These are phyloP conservation scores for Hyperoplus lanceolatus DNA, from an alignment of 2,797 vertebrate species.

Conservation along the genomic window DNA sequence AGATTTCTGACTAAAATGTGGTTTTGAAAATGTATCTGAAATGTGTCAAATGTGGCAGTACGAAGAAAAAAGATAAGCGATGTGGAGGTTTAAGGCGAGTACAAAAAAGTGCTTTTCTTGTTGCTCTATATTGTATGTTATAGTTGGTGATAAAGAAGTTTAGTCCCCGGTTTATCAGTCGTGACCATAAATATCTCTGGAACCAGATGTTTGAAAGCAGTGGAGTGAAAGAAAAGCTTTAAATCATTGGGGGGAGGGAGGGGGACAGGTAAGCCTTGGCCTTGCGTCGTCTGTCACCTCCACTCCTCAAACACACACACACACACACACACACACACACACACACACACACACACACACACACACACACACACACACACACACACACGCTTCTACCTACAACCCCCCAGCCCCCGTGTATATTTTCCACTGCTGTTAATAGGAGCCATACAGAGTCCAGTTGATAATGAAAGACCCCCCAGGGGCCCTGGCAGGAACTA, in stretches of 20 bases:
- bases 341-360: not conserved
- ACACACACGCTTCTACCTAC: slow-evolving; percentile 19
- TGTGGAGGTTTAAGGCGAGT: slow-evolving; percentile 33
- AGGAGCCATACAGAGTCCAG: slow-evolving; percentile 66
- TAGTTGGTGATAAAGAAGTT: slow-evolving; percentile 39
- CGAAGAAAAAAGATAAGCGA: slow-evolving; percentile 40
- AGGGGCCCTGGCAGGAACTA: slow-evolving; percentile 72
- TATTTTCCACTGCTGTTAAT: slow-evolving; percentile 71
- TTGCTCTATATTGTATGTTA: not conserved
- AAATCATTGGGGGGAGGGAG: slow-evolving; percentile 48
- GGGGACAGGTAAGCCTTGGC: slow-evolving; percentile 54
- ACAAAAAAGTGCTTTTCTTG: slow-evolving; percentile 3
- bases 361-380: slow-evolving; percentile 28
- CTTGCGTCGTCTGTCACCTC: slow-evolving; percentile 31
- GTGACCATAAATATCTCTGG: slow-evolving; percentile 54
- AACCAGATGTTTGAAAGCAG: slow-evolving; percentile 68
- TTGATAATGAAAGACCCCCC: slow-evolving; percentile 78
- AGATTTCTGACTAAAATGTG: slow-evolving; percentile 31
- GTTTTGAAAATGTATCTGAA: slow-evolving; percentile 28
- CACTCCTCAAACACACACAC: slow-evolving; percentile 5
- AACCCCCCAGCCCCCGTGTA: slow-evolving; percentile 29
- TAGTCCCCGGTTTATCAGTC: slow-evolving; percentile 48
- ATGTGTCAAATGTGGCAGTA: slow-evolving; percentile 21
- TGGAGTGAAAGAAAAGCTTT: slow-evolving; percentile 33
- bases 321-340: not conserved